Percentiles rank a stretch among this genome's conserved stretches.
Evolutionary conservation across 2,888 invertebrate species (phyloP).

Genomic region (Cordilura impudica): DNA sequence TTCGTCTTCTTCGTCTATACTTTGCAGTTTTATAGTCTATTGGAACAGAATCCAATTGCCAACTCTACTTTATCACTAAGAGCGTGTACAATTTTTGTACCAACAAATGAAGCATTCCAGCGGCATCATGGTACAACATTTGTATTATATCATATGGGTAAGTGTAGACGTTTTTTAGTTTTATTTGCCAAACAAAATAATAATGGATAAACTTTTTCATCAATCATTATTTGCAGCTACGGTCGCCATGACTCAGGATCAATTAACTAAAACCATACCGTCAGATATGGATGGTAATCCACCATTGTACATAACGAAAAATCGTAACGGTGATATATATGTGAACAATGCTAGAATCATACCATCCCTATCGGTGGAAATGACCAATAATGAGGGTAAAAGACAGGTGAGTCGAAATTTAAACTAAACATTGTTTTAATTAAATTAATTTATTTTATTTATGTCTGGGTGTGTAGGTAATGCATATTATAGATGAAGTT

Average conservation of each 20-base stretch:
- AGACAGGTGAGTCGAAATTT: constrained; percentile 79
- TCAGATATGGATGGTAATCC: constrained; percentile 92
- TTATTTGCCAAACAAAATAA: not conserved
- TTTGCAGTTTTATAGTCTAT: constrained; percentile 87
- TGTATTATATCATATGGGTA: constrained; percentile 90
- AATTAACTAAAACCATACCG: constrained; percentile 80
- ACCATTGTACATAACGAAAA: constrained; percentile 89
- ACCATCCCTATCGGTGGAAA: constrained; percentile 83
- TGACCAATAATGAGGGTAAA: constrained; percentile 80
- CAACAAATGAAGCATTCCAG: constrained; percentile 92
- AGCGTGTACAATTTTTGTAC: constrained; percentile 92
- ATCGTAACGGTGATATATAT: constrained; percentile 84
- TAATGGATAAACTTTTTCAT: not conserved
- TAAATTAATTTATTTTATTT: not conserved
- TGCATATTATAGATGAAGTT: constrained; percentile 93
- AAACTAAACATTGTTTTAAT: not conserved
- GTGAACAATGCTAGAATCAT: constrained; percentile 92
- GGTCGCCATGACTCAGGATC: constrained; percentile 85
- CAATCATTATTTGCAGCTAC: constrained; percentile 81
- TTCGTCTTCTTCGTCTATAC: constrained; percentile 72
- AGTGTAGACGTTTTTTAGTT: constrained; percentile 77
- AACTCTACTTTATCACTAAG: constrained; percentile 86
- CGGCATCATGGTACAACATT: constrained; percentile 81
- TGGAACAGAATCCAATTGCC: constrained; percentile 86
- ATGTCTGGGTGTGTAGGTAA: constrained; percentile 80